Conservation (phyloP, 1,140 invertebrate species). For the Drosophila ficusphila region DNA sequence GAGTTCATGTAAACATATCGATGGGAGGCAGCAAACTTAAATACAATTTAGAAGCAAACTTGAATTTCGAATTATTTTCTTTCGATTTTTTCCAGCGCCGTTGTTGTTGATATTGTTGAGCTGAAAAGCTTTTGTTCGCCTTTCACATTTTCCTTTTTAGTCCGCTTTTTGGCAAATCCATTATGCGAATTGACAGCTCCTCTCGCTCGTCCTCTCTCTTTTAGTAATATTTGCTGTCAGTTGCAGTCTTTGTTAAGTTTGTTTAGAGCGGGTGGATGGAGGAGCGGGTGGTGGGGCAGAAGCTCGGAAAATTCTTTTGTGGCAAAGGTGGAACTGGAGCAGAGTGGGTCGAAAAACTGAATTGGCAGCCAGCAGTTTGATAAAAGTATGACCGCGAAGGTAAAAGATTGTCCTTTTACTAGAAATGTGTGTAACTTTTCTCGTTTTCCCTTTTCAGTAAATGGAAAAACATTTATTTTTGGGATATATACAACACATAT, state of each 20-base stretch:
- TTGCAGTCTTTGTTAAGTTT: slow-evolving; percentile 75
- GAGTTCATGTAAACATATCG: slow-evolving; percentile 49
- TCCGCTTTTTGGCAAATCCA: slow-evolving; percentile 79
- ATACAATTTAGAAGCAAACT: slow-evolving; percentile 53
- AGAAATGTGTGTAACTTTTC: not conserved
- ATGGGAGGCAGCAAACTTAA: slow-evolving; percentile 52
- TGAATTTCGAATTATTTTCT: slow-evolving; percentile 63
- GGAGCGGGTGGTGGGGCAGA: not conserved
- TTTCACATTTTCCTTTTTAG: slow-evolving; percentile 65
- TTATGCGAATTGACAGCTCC: slow-evolving; percentile 83
- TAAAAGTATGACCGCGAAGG: not conserved
- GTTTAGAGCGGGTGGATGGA: slow-evolving; percentile 28
- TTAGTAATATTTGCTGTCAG: slow-evolving; percentile 81
- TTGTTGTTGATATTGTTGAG: slow-evolving; percentile 39
- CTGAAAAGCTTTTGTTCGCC: slow-evolving; percentile 64
- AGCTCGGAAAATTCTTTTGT: slow-evolving; percentile 42
- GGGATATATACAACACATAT: no score
- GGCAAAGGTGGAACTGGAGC: slow-evolving; percentile 21
- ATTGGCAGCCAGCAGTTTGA: slow-evolving; percentile 18
- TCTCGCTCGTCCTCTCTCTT: slow-evolving; percentile 16
- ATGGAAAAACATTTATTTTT: not conserved
- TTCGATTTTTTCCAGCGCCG: slow-evolving; percentile 28
- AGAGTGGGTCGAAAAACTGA: slow-evolving; percentile 4
- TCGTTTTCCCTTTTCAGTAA: not conserved
- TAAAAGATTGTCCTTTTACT: slow-evolving; percentile 9